These are phyloP conservation scores for Stegastes partitus DNA, from an alignment of 2,113 vertebrate species.

Conservation along the genomic window DNA sequence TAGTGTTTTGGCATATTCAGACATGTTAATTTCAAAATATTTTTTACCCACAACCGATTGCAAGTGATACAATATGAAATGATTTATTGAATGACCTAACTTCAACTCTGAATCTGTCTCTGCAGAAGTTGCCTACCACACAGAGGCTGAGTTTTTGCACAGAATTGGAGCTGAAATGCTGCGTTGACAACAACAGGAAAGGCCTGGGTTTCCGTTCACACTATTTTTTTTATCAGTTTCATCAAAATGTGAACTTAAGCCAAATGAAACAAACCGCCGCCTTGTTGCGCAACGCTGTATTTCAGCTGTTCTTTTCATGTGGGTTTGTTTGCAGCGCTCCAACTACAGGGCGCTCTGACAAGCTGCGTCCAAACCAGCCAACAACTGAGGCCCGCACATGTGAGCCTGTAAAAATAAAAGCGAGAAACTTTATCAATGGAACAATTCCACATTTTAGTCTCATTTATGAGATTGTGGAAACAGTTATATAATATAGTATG, in stretches of 20 bases:
- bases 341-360: constrained; percentile 33
- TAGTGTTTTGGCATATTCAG: background rate
- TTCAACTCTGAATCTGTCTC: background rate
- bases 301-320: background rate
- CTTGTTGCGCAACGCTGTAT: constrained; percentile 43
- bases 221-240: constrained; percentile 25
- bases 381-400: accelerated
- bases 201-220: constrained; percentile 48
- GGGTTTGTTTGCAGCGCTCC: background rate
- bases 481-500: no score
- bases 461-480: no score
- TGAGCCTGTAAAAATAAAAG: constrained; percentile 55
- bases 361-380: background rate
- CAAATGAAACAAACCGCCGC: constrained; percentile 50
- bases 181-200: constrained; percentile 35
- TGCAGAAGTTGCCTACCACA: background rate
- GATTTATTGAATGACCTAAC: background rate
- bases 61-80: background rate
- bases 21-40: background rate
- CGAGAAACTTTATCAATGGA: background rate
- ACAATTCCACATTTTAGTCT: no score
- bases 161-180: background rate
- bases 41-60: background rate
- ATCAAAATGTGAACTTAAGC: constrained; percentile 12
- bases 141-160: background rate